Evolutionary conservation across 2,888 invertebrate genomes (phyloP).

Genomic region (Microplitis manilae): DNA sequence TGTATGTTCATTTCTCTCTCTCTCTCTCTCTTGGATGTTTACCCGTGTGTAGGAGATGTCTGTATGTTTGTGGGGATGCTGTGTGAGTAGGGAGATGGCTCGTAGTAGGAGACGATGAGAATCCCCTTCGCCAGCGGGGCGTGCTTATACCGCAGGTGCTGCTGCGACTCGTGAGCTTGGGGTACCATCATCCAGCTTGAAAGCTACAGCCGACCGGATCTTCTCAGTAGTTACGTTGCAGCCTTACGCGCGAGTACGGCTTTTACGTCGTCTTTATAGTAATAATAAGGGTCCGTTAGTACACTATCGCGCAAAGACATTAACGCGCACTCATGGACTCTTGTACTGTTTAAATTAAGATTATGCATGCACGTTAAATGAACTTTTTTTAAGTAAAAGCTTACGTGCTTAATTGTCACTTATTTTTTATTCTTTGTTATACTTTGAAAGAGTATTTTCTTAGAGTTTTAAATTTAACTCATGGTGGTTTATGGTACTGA

Average conservation of each 20-base stretch:
- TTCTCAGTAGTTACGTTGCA: slow-evolving; percentile 53
- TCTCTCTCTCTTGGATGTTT: not conserved
- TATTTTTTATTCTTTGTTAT: too few relatives aligned
- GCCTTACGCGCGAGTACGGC: slow-evolving; percentile 53
- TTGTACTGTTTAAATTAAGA: not conserved
- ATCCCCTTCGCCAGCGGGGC: slow-evolving; percentile 38
- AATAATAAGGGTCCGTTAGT: not conserved
- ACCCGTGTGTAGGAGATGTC: not conserved
- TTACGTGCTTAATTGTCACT: not conserved
- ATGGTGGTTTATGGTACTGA: not conserved
- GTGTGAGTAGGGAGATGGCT: not conserved
- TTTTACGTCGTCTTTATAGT: slow-evolving; percentile 16
- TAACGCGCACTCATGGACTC: slow-evolving; percentile 11
- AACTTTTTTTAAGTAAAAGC: not conserved
- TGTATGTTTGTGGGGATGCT: not conserved
- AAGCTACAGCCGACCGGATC: slow-evolving; percentile 31
- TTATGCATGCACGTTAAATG: not conserved
- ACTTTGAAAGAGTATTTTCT: too few relatives aligned
- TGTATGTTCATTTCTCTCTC: not conserved
- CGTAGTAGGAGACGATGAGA: slow-evolving; percentile 39
- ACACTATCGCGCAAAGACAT: slow-evolving; percentile 3
- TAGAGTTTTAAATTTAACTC: not conserved
- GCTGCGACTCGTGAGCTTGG: slow-evolving; percentile 60
- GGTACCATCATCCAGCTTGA: slow-evolving; percentile 41
- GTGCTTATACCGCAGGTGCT: slow-evolving; percentile 62